Base-by-base conservation (phyloP, 1,140 invertebrate species). In the Drosophila watanabei region DNA sequence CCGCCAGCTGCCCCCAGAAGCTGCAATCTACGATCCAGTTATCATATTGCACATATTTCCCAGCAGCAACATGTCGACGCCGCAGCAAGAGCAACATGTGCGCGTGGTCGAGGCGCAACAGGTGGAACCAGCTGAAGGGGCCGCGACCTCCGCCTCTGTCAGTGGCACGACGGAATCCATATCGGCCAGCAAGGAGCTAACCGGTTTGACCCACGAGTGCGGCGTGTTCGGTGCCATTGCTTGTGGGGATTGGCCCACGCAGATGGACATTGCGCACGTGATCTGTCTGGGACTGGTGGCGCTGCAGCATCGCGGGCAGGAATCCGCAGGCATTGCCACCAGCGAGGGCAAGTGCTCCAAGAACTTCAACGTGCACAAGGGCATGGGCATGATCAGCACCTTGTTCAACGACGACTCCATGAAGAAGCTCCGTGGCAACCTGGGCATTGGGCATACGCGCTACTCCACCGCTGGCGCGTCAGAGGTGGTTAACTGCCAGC, bases 311-410 rank as follows among this genome's bases (percentile, higher is more conserved):
- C 96, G 98, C 93, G 98, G 98, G 9, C 98, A 99, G 94, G 98
- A 99, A 94, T 99, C 98, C 89, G 98, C 98, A 28, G 99, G 98
- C 14, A 99, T 99, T 70, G 98, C 99, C 39, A 99, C 98, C 49
- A 98, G 97, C 78, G 96, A 97, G 93, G 98, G 98, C 60, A 94
- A 94, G 45, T 95, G 95, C 85, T 95, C 95, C 1, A 96, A 96
- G 91, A 96, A 95, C 43, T 98, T 98, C 88, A 95, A 96, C 93
- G 95, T 96, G 20, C 97, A 98, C 94, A 99, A 98, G 94, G 98
- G 97, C 61, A 98, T 98, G 96, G 98, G 98, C 8, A 96, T 99
- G 93, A 98, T 99, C 35, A 98, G 96, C 88, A 97, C 97, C 79
- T 97, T 99, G 54, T 99, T 99, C 92, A 98, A 96, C 75, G 97